Percentiles rank a stretch among this genome's conserved stretches.
These are phyloP conservation scores for Eurytoma adleriae DNA, from an alignment of 2,888 invertebrate genomes.

Conservation along the genomic window DNA sequence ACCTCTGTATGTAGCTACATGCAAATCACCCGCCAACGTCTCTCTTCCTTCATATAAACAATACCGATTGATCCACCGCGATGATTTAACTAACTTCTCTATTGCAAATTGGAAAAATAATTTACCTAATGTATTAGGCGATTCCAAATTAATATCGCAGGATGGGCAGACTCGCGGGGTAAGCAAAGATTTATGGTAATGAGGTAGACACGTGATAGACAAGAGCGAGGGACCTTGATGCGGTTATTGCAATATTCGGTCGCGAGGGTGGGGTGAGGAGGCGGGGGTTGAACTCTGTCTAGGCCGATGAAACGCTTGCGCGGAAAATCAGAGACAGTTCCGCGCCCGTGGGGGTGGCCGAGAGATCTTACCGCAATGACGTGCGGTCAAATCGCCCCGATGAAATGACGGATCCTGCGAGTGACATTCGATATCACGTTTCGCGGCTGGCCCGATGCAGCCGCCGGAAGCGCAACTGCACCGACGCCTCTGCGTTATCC, in stretches of 20 bases:
- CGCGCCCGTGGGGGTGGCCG: conserved; percentile 49
- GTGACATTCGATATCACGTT: conserved; percentile 75
- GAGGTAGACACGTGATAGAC: conserved; percentile 54
- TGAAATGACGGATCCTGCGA: conserved; percentile 75
- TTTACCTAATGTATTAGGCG: background rate
- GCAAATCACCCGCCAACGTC: conserved; percentile 36
- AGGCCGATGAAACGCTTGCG: conserved; percentile 48
- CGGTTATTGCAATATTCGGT: conserved; percentile 54
- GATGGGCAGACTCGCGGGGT: background rate
- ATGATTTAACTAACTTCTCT: background rate
- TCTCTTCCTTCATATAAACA: conserved; percentile 21
- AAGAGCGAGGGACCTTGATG: conserved; percentile 47
- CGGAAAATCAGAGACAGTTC: conserved; percentile 52
- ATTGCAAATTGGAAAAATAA: background rate
- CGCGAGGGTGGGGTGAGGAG: conserved; percentile 22
- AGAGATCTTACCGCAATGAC: conserved; percentile 75
- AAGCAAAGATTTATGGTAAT: conserved; percentile 43
- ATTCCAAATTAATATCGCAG: background rate
- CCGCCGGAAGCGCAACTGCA: background rate
- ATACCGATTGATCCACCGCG: conserved; percentile 36
- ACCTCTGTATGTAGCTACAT: conserved; percentile 36
- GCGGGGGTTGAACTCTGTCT: conserved; percentile 35
- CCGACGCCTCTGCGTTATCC: conserved; percentile 9
- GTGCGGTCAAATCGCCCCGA: conserved; percentile 75
- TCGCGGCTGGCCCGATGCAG: conserved; percentile 63